phyloP scores from a whole-genome alignment of 2,797 vertebrate species.

The Gila robusta region DNA sequence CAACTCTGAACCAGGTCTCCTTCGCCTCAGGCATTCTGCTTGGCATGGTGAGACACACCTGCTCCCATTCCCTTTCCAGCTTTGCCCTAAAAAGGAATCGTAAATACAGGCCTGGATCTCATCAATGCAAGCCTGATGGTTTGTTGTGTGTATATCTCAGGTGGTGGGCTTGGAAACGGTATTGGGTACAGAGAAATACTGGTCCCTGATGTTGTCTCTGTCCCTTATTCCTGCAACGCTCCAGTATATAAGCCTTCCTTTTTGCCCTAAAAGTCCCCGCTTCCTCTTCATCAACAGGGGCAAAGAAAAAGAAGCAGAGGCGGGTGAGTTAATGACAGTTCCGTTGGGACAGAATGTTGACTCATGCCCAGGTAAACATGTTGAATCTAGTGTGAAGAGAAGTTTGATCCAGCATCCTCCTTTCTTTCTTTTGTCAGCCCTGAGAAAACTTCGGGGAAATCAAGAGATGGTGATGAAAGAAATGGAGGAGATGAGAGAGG shows the following conservation, averaged over 20 bases:
- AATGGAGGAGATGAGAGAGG: slow-evolving; percentile 76
- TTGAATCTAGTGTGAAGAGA: not conserved
- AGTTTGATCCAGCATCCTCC: not conserved
- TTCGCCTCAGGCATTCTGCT: slow-evolving; percentile 78
- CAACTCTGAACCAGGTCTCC: slow-evolving; percentile 83
- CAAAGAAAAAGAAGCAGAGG: slow-evolving; percentile 73
- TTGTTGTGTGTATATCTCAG: slow-evolving; percentile 66
- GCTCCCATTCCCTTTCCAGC: not conserved
- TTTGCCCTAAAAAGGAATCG: slow-evolving; percentile 26
- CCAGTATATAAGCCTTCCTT: slow-evolving; percentile 79
- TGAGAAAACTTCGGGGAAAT: slow-evolving; percentile 71
- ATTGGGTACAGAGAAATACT: slow-evolving; percentile 76
- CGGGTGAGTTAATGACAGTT: slow-evolving; percentile 67
- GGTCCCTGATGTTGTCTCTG: slow-evolving; percentile 81
- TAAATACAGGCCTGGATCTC: slow-evolving; percentile 36
- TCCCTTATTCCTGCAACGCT: slow-evolving; percentile 78
- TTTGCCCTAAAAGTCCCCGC: slow-evolving; percentile 82
- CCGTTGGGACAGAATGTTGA: not conserved
- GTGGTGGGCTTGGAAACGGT: slow-evolving; percentile 78
- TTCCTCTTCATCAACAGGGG: slow-evolving; percentile 79
- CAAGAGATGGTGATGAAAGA: slow-evolving; percentile 67
- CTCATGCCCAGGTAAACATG: not conserved
- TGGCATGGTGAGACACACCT: slow-evolving; percentile 77
- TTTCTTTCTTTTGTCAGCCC: slow-evolving; percentile 60
- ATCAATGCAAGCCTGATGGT: slow-evolving; percentile 27